Evolutionary conservation across 2,113 vertebrate genomes (phyloP), one percentile per base, ranked within the genome.

Genomic region (Pagrus major): DNA sequence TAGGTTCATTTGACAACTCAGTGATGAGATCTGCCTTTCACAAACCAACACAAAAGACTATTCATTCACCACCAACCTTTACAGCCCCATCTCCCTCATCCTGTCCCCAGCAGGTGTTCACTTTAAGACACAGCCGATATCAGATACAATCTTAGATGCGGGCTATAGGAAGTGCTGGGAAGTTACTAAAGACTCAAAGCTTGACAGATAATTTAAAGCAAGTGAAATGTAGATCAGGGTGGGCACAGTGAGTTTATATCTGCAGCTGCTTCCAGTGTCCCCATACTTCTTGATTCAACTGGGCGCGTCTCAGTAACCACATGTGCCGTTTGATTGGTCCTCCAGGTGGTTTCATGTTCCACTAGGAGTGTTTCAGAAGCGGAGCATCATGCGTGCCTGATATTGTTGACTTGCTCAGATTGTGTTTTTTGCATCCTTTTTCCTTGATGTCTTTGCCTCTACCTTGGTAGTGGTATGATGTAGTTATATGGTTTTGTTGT

Each of bases 21-120:
- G 65, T 75, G 83, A 69, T 21, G 6, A 46, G 23, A 44, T 76
- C 58, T 29, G 44, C 46, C 65, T 69, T 64, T 75, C 39, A n/a
- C 72, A 59, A 52, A 56, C 10, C 3, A 12, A 85, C 58, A 90
- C 88, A 90, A 87, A 72, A 12, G 72, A 59, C 54, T 63, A 33
- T 68, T 84, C 60, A 65, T 63, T 76, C 76, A 6, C 41, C 42
- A 44, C 47, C 66, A 63, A 56, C 51, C 29, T 91, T 90, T 72
- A 86, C 71, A 81, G 74, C 76, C 44, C 44, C 23, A 2, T 9
- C 18, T 52, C 84, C 80, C 86, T 44, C 80, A 89, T 92, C 88
- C 89, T 69, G 81, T 61, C 66, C 61, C 56, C 71, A 25, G 69
- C 88, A 91, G 90, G 84, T 91, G 91, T 86, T 87, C 66, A 21